Evolutionary conservation across 2,113 vertebrate species (phyloP), one percentile per base, ranked within the genome.

Genomic region (Oreotrochilus melanogaster): DNA sequence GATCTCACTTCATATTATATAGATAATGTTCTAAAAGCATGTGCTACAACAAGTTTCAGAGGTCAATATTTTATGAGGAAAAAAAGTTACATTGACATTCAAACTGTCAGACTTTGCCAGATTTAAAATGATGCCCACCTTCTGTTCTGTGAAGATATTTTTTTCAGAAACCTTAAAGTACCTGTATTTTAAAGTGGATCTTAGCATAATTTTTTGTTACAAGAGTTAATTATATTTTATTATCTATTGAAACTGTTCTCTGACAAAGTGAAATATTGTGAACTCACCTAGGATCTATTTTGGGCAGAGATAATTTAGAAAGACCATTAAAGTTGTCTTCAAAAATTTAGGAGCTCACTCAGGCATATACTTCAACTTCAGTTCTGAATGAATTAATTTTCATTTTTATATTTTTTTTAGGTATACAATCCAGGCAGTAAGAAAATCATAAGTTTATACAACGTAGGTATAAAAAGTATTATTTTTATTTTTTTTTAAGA

Each of bases 341-440:
- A 89, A 96, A 94, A 95, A 74, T 86, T 86, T 72, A 87, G 79
- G 95, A 39, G 25, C 23, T 66, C 43, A 33, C 24, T 95, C 78
- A 78, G 62, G 28, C 60, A 61, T 79, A 78, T 82, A 76, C 31
- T 91, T 58, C 16, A 66, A 48, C 19, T 22, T 48, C 21, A 48
- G 12, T 62, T 91, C n/a, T 58, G 53, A 95, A 58, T 39, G 5
- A 89, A 95, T 60, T 80, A 30, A 78, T 73, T 56, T 15, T 30
- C 9, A 39, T 39, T 39, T 39, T 39, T 39, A 12, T 16, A n/a
- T 73, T 42, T 39, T 57, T 86, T 71, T 48, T 1, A 56, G 47
- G 22, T 14, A 10, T 22, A 56, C 33, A 69, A 60, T 27, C 30
- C 10, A 75, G 22, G 8, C 23, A 79, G 28, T 70, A 43, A 76